Evolutionary conservation across 2,888 invertebrate genomes (phyloP).

Genomic region (Melangyna quadrimaculata): DNA sequence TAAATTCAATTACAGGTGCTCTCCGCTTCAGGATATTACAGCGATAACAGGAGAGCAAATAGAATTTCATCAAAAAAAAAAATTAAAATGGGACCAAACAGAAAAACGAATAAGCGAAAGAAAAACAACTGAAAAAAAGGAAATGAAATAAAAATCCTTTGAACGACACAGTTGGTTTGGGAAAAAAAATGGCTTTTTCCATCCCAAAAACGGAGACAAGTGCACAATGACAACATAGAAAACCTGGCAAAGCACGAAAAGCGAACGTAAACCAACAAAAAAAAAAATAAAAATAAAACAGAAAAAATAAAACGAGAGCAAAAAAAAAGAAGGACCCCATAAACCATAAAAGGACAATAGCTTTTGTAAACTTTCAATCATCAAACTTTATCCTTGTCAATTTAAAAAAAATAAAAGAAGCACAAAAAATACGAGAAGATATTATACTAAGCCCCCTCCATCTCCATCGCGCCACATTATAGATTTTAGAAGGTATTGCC

Average conservation of each 20-base stretch:
- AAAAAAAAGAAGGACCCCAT: slow-evolving; percentile 44
- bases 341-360: slow-evolving; percentile 72
- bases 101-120: not conserved
- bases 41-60: slow-evolving; percentile 70
- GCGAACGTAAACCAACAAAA: not conserved
- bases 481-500: slow-evolving; percentile 53
- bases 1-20: slow-evolving; percentile 72
- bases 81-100: not conserved
- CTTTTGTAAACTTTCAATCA: slow-evolving; percentile 72
- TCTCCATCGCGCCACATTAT: slow-evolving; percentile 29
- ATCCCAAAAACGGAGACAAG: slow-evolving; percentile 33
- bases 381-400: slow-evolving; percentile 72
- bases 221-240: slow-evolving; percentile 41
- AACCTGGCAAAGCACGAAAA: slow-evolving; percentile 14
- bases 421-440: not conserved
- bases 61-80: slow-evolving; percentile 61
- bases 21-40: slow-evolving; percentile 70
- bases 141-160: slow-evolving; percentile 70
- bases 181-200: slow-evolving; percentile 40
- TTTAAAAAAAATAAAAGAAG: slow-evolving; percentile 48
- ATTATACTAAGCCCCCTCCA: not conserved
- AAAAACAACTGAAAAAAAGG: slow-evolving; percentile 43
- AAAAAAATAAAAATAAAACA: slow-evolving; percentile 12
- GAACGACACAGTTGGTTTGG: slow-evolving; percentile 37
- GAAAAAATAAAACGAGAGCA: slow-evolving; percentile 23